Conservation (phyloP, 2,888 invertebrate species). For the Coelinius sp. region DNA sequence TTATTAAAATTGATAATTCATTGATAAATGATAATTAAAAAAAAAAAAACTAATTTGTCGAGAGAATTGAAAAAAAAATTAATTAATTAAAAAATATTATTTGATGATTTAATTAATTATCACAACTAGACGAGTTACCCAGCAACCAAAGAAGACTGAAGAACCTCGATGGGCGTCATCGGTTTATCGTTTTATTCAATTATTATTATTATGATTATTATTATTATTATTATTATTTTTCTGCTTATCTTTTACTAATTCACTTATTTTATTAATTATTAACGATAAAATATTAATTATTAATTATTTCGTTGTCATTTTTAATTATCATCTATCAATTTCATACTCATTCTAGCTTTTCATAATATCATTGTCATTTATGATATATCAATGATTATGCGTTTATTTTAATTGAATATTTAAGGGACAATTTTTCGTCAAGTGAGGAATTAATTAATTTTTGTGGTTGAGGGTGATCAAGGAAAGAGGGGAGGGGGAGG, state of each 20-base stretch:
- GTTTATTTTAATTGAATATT: neutral
- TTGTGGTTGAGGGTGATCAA: too few relatives aligned
- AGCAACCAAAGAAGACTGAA: slow-evolving; percentile 76
- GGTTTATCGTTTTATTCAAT: slow-evolving; percentile 42
- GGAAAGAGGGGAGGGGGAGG: too few relatives aligned
- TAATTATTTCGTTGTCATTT: neutral
- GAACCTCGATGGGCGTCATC: slow-evolving; percentile 67
- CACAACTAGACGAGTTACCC: slow-evolving; percentile 71
- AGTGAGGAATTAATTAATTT: too few relatives aligned
- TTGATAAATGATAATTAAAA: neutral
- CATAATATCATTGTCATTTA: slow-evolving; percentile 16
- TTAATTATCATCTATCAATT: slow-evolving; percentile 20
- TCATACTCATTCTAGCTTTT: slow-evolving; percentile 11
- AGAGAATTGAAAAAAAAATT: neutral
- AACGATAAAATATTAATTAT: slow-evolving; percentile 11
- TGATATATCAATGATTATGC: neutral
- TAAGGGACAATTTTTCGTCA: neutral
- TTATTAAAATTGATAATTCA: neutral
- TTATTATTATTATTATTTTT: slow-evolving; percentile 32
- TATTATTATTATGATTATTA: too few relatives aligned
- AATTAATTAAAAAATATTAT: neutral
- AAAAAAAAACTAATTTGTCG: neutral
- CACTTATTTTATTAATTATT: slow-evolving; percentile 19
- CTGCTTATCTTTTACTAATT: slow-evolving; percentile 14
- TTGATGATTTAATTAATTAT: slow-evolving; percentile 32